phyloP scores from a whole-genome alignment of 2,888 invertebrate species.

The Agrotis clavis region DNA sequence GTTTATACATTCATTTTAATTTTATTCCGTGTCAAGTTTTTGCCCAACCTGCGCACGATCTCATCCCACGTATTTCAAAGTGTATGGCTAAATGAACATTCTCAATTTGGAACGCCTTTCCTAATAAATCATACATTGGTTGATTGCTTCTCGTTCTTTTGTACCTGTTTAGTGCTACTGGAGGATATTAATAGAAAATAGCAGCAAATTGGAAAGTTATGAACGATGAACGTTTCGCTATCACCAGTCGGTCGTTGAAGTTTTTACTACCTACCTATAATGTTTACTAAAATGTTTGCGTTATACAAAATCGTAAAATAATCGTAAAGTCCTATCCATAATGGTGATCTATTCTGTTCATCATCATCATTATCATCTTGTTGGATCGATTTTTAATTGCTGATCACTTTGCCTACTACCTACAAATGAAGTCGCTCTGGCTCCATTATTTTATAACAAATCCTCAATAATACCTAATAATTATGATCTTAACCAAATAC shows the following conservation, averaged over 20 bases:
- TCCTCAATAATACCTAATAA: background rate
- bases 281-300: no score
- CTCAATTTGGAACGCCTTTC: slow-evolving; percentile 50
- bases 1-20: slow-evolving; percentile 16
- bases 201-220: slow-evolving; percentile 39
- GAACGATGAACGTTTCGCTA: slow-evolving; percentile 13
- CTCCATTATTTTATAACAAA: background rate
- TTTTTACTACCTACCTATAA: background rate
- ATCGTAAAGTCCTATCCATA: background rate
- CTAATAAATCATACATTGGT: slow-evolving; percentile 39
- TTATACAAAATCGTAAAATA: no score
- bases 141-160: slow-evolving; percentile 24
- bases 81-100: slow-evolving; percentile 51
- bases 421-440: background rate
- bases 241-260: background rate
- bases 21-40: slow-evolving; percentile 19
- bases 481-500: background rate
- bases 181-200: slow-evolving; percentile 30
- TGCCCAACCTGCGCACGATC: slow-evolving; percentile 16
- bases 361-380: background rate
- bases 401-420: background rate
- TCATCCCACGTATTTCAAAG: slow-evolving; percentile 43
- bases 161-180: slow-evolving; percentile 18
- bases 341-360: background rate
- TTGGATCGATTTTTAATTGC: background rate